phyloP scores from a whole-genome alignment of 2,888 invertebrate genomes.

The Ophioninae sp. region DNA sequence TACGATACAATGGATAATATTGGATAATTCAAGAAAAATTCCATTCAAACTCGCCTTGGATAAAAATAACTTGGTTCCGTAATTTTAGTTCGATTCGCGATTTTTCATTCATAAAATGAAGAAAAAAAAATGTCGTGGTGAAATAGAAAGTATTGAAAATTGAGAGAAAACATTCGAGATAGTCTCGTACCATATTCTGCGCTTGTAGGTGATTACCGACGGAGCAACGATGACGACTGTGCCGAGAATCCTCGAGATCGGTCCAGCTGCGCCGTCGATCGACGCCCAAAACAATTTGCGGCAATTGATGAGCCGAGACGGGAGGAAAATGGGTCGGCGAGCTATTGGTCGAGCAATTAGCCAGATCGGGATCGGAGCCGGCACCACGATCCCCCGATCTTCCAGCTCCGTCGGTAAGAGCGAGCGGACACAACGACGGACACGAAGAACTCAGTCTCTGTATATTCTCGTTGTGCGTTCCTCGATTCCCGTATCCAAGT shows the following conservation, averaged over 20 bases:
- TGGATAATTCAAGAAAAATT: no score
- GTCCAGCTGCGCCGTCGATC: slow-evolving; percentile 92
- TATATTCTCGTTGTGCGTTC: slow-evolving; percentile 75
- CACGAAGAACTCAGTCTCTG: slow-evolving; percentile 88
- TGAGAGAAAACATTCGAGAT: neutral
- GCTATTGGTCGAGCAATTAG: slow-evolving; percentile 81
- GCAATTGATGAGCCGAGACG: slow-evolving; percentile 77
- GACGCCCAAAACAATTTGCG: slow-evolving; percentile 82
- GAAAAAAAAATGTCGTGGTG: no score
- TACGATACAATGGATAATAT: no score
- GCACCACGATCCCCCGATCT: slow-evolving; percentile 78
- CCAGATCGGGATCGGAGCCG: slow-evolving; percentile 82
- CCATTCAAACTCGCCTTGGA: no score
- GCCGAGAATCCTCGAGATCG: slow-evolving; percentile 87
- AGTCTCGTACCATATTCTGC: slow-evolving; percentile 75
- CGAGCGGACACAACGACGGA: slow-evolving; percentile 83
- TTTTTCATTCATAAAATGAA: no score
- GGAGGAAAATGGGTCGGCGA: slow-evolving; percentile 81
- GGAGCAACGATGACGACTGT: slow-evolving; percentile 74
- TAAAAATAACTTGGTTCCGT: no score
- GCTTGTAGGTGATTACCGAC: slow-evolving; percentile 78
- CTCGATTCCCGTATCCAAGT: slow-evolving; percentile 72
- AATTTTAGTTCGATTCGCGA: no score
- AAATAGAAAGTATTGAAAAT: no score
- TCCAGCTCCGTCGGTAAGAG: slow-evolving; percentile 67